Evolutionary conservation across 2,797 vertebrate species (phyloP).

Genomic region (Pipistrellus kuhlii): DNA sequence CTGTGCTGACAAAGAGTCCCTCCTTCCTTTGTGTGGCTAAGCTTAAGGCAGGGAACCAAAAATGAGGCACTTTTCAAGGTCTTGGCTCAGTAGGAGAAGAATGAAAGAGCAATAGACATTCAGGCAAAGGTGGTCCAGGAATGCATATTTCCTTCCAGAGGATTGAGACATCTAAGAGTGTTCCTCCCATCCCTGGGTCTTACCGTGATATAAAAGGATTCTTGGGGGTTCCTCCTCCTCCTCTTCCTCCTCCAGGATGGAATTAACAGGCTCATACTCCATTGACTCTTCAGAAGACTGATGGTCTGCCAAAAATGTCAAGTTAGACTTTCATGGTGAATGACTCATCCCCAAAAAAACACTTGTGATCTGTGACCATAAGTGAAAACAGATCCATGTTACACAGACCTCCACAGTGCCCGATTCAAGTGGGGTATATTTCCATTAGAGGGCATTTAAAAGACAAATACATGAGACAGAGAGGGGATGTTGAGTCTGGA

Average conservation of each 20-base stretch:
- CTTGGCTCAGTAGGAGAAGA: not conserved
- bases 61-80: fast-evolving
- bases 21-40: not conserved
- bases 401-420: not conserved
- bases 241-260: constrained; percentile 86
- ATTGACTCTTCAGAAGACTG: constrained; percentile 87
- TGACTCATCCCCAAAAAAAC: not conserved
- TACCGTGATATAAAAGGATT: constrained; percentile 88
- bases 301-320: constrained; percentile 80
- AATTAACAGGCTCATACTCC: constrained; percentile 84
- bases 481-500: not conserved
- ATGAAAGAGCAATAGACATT: too few relatives aligned
- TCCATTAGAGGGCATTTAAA: fast-evolving
- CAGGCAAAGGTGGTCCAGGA: not conserved
- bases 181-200: not conserved
- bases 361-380: not conserved
- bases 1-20: not conserved
- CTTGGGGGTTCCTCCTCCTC: constrained; percentile 93
- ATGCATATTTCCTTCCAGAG: not conserved
- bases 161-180: not conserved
- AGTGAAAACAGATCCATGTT: not conserved
- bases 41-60: not conserved
- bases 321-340: not conserved
- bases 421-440: fast-evolving
- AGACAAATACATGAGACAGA: not conserved